These are phyloP conservation scores for Typhlichthys eigenmanni DNA, from an alignment of 2,797 vertebrate species.

Conservation along the genomic window DNA sequence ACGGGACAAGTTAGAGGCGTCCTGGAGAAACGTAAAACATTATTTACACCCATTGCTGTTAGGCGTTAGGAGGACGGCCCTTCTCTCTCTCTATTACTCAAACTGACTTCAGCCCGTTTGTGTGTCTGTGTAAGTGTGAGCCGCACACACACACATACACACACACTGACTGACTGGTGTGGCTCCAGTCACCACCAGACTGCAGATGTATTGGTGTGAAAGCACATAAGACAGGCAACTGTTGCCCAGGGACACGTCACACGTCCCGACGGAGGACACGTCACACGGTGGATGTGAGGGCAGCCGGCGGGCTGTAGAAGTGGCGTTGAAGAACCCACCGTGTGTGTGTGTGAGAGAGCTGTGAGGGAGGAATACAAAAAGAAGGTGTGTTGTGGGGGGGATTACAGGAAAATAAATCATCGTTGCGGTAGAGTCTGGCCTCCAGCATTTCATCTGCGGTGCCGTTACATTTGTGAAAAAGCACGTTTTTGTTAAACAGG, in stretches of 20 bases:
- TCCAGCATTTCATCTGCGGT: slow-evolving; percentile 5
- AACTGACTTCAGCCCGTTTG: too few species aligned
- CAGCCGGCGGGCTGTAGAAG: not conserved
- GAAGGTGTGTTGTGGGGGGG: not conserved
- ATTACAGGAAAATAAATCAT: slow-evolving; percentile 18
- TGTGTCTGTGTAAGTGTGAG: too few species aligned
- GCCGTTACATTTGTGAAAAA: slow-evolving; percentile 56
- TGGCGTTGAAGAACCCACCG: not conserved
- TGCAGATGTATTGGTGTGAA: not conserved
- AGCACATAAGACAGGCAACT: not conserved
- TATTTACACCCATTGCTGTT: not conserved
- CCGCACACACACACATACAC: not conserved
- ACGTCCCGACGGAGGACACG: not conserved
- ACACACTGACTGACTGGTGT: not conserved
- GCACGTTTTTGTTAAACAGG: slow-evolving; percentile 74
- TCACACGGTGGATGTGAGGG: not conserved
- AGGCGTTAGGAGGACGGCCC: too few species aligned
- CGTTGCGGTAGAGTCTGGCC: slow-evolving; percentile 31
- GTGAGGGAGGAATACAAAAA: not conserved
- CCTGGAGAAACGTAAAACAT: slow-evolving; percentile 6
- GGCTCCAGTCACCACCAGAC: not conserved
- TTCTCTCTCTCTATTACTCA: too few species aligned
- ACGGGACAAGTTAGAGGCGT: not conserved
- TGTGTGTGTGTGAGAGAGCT: not conserved
- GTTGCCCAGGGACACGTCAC: slow-evolving; percentile 3